Base-by-base conservation (phyloP, 2,888 invertebrate species). In the Drosophila kokeensis region DNA sequence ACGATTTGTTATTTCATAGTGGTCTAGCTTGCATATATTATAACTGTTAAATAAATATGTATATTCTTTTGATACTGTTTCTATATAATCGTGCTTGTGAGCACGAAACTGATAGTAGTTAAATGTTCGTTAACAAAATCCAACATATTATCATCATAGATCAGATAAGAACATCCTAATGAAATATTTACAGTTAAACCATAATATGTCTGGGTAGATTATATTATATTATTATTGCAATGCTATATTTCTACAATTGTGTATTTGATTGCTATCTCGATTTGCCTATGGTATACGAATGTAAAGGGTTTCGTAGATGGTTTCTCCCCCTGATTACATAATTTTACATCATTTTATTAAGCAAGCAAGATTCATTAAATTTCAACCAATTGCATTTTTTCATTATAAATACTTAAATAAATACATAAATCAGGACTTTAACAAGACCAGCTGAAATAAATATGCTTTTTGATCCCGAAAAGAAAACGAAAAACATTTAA, bases 401-500 rank as follows among this genome's bases (percentile, higher is more conserved):
- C 13, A 21, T 21, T 1, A 13, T 1, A 15, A 21, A 45, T 45
- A 7, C 21, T 45, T 45, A 15, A 45, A 24, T 15, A 45, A 15
- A 24, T 24, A 45, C 45, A 4, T 15, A 24, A 45, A 24, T 45
- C 15, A 1, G 15, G 3, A 36, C 36, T 36, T 36, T 6, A 3
- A 0, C n/a, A 10, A 2, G 5, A 18, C 1, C 0, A 24, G 2
- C 21, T 13, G 13, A 45, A 45, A 45, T 15, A 18, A 18, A 24
- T 18, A 29, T 32, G 21, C 15, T 15, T 15, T 53, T 48, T 15
- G 24, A 7, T 2, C 15, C 50, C 36, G 36, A 36, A 21, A 40
- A 67, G 65, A 67, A 64, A 69, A 77, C 65, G 42, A 65, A 50
- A 65, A 49, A 60, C 45, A 52, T 50, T 29, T 15, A n/a, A 24